Base-by-base conservation (phyloP, 2,113 vertebrate species). In the Oreochromis spilurus region DNA sequence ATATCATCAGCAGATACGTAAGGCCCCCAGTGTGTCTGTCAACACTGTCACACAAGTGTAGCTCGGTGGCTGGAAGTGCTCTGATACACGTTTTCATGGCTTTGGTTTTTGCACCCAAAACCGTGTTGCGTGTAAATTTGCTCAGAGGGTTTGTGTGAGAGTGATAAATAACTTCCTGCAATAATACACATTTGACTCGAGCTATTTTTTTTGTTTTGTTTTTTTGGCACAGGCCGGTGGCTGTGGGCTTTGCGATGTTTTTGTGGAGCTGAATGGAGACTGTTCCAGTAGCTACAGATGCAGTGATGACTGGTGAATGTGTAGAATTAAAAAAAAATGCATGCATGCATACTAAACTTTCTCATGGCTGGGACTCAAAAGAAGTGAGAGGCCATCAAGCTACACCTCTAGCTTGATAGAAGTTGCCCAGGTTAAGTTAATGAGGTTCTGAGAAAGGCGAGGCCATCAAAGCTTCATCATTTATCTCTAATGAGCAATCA, bases 1-100 rank as follows among this genome's bases (percentile, higher is more conserved):
- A 93, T 52, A 91, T 95, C 93, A 96, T 96, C 95, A 92, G 91
- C 86, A 94, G 96, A 96, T 96, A 94, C 89, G 96, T 96, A 94
- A 96, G 96, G 72, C 54, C 79, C 88, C 77, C 75, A 67, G 36
- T 75, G 40, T 75, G 67, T 88, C 84, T 81, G 85, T 89, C 88
- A 87, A 79, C 57, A 48, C 79, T 81, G 86, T 89, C 88, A 85
- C 88, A 85, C 88, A 90, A 54, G 86, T 93, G 83, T 70, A 82
- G 77, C 78, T 79, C 52, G 38, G 70, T 82, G 86, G 43, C 55
- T 60, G 58, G 53, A 85, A 50, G 55, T 88, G 54, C 26, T 85
- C 9, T 19, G 48, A 29, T 81, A 70, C 77, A 60, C 72, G 45
- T 75, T 43, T 67, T 53, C 26, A 50, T 24, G 1, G 14, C 24